A percentile compares a stretch with the other conserved stretches of the same genome.
phyloP scores from a whole-genome alignment of 2,797 vertebrate genomes.

The Lutjanus argentimaculatus region DNA sequence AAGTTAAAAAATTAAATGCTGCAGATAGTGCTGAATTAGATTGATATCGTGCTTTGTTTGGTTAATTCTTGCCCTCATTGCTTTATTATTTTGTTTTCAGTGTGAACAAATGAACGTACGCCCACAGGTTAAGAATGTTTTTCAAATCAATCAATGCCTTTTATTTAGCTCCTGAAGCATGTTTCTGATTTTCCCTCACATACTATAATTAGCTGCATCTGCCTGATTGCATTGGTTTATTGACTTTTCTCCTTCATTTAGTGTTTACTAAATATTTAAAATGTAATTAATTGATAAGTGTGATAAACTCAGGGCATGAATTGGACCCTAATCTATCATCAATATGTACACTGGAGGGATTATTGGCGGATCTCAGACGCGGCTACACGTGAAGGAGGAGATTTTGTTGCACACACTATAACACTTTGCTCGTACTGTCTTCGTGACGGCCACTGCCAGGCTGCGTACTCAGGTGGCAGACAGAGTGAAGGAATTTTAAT shows the following conservation, averaged over 20 bases:
- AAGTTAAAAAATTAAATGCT: background rate
- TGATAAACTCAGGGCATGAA: conserved; percentile 13
- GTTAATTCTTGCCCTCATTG: background rate
- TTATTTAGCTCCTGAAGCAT: conserved; percentile 22
- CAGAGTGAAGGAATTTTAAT: conserved; percentile 20
- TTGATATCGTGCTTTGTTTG: conserved; percentile 7
- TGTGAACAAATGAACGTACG: conserved; percentile 28
- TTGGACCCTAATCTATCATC: conserved; percentile 17
- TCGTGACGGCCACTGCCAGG: background rate
- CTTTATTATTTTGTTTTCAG: conserved; percentile 12
- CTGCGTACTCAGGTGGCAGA: conserved; percentile 19
- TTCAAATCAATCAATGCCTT: conserved; percentile 32
- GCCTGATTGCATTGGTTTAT: conserved; percentile 47
- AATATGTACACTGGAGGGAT: background rate
- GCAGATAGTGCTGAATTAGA: background rate
- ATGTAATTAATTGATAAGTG: conserved; percentile 13
- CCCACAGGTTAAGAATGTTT: conserved; percentile 19
- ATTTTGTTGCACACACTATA: background rate
- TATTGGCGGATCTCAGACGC: conserved; percentile 12
- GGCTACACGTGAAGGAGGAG: background rate
- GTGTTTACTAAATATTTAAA: conserved; percentile 8
- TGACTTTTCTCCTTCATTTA: conserved; percentile 1
- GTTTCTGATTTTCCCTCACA: conserved; percentile 29
- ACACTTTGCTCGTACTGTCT: background rate
- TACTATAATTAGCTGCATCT: conserved; percentile 38